A percentile compares a stretch with the other conserved stretches of the same genome.
These are phyloP conservation scores for Phoeniculus purpureus DNA, from an alignment of 2,797 vertebrate species.

Conservation along the genomic window DNA sequence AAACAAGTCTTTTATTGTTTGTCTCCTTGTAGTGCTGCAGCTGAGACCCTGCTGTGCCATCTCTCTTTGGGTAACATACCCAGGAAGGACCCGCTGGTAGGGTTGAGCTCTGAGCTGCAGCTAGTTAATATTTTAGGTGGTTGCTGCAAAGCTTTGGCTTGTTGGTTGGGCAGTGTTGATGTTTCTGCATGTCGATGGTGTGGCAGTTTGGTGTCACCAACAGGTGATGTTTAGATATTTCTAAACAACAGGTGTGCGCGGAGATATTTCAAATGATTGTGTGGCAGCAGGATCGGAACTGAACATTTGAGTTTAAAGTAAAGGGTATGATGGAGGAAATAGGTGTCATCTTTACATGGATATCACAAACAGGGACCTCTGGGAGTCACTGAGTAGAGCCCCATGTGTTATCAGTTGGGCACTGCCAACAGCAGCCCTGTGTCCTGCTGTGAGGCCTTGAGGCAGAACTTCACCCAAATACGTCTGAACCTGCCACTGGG, in stretches of 20 bases:
- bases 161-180: background rate
- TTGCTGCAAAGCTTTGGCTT: background rate
- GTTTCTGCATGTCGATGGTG: background rate
- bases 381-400: fast-evolving
- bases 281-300: background rate
- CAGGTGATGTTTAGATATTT: background rate
- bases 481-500: background rate
- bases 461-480: background rate
- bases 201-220: background rate
- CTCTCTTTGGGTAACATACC: background rate
- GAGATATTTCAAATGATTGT: background rate
- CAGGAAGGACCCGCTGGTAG: background rate
- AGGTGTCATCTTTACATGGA: background rate
- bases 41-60: background rate
- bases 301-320: background rate
- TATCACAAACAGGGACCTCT: background rate
- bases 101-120: background rate
- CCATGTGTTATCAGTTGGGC: fast-evolving
- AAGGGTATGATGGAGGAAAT: background rate
- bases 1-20: background rate
- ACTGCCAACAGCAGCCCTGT: background rate
- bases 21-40: background rate
- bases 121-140: background rate
- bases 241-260: background rate
- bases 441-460: background rate